Percentiles rank a stretch among this genome's conserved stretches.
Conservation (phyloP, 1,140 invertebrate genomes). For the Drosophila lowei region DNA sequence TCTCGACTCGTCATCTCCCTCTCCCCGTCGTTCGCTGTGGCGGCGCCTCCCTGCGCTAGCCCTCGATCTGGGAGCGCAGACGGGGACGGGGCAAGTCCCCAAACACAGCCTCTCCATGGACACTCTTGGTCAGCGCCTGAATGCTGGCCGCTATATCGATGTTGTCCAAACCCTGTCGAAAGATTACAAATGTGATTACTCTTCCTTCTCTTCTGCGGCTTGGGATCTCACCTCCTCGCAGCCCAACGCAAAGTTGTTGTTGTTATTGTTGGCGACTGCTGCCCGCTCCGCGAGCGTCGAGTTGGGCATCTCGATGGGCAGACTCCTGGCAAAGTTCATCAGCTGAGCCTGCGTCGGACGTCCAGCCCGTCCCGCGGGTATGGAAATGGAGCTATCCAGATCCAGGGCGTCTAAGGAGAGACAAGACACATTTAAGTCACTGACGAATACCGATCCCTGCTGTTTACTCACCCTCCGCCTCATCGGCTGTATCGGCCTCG, state of each 20-base stretch:
- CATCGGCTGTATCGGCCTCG: constrained; percentile 64
- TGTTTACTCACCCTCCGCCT: constrained; percentile 66
- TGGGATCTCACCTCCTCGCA: constrained; percentile 65
- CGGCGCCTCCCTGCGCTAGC: constrained; percentile 6
- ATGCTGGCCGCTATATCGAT: constrained; percentile 93
- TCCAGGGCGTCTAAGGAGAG: constrained; percentile 67
- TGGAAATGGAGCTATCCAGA: constrained; percentile 70
- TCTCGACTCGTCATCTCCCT: constrained; percentile 4
- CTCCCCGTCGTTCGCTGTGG: too few relatives aligned
- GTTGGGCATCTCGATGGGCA: constrained; percentile 79
- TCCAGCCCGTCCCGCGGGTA: constrained; percentile 46
- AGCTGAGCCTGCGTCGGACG: constrained; percentile 36
- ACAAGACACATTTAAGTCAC: not conserved
- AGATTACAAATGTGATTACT: not conserved
- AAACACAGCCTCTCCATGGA: constrained; percentile 92
- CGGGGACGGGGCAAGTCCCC: constrained; percentile 92
- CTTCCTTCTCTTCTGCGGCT: too few relatives aligned
- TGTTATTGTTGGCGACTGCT: constrained; percentile 41
- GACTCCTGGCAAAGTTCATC: constrained; percentile 72
- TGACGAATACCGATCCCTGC: too few relatives aligned
- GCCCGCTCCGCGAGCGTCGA: constrained; percentile 58
- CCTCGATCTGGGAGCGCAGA: constrained; percentile 91
- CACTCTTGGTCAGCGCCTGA: constrained; percentile 92
- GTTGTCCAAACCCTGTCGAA: constrained; percentile 69
- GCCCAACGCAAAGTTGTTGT: constrained; percentile 44